These are phyloP conservation scores for Ptilorrhoa leucosticta DNA, from an alignment of 2,113 vertebrate species.

Conservation along the genomic window DNA sequence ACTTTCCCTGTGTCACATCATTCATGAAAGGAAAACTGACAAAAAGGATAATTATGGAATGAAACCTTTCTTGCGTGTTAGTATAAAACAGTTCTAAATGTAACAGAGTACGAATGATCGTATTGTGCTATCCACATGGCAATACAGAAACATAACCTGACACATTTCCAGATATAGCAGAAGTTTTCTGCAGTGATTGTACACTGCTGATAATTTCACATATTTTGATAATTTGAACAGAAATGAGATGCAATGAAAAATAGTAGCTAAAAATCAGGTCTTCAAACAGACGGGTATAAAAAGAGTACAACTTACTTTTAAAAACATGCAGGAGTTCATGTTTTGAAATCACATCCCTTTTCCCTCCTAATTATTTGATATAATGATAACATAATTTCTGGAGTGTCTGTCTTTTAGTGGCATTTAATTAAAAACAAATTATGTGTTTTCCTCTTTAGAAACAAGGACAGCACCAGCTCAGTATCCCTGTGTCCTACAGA, in stretches of 20 bases:
- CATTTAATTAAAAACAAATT: background rate
- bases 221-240: background rate
- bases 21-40: background rate
- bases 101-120: background rate
- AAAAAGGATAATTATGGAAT: background rate
- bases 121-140: background rate
- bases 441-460: background rate
- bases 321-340: background rate
- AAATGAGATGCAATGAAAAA: background rate
- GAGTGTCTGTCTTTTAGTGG: background rate
- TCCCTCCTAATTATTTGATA: background rate
- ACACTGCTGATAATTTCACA: background rate
- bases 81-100: background rate
- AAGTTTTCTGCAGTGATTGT: background rate
- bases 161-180: background rate
- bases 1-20: background rate
- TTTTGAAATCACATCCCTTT: background rate
- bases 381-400: background rate
- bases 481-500: background rate
- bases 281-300: background rate
- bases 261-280: background rate
- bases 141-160: background rate
- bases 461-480: background rate
- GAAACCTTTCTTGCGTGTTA: background rate
- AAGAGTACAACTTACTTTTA: background rate